Evolutionary conservation across 2,113 vertebrate genomes (phyloP).

Genomic region (Peromyscus leucopus): DNA sequence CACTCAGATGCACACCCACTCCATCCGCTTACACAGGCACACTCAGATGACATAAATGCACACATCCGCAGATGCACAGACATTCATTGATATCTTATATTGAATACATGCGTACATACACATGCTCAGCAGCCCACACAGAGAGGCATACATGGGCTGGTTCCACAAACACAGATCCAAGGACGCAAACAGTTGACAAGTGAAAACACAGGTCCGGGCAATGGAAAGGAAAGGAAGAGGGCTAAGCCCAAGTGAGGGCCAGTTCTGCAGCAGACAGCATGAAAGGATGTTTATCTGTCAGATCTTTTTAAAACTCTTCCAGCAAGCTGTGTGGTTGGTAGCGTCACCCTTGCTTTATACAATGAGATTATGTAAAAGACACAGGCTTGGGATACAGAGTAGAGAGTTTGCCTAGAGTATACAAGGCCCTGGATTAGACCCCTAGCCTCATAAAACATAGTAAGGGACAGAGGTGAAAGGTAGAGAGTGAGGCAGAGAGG

Average conservation of each 20-base stretch:
- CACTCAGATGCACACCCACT: not conserved
- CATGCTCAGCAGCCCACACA: not conserved
- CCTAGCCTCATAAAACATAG: not conserved
- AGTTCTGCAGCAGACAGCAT: not conserved
- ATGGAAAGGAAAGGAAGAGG: not conserved
- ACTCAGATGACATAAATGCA: not conserved
- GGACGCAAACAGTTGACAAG: conserved; percentile 12
- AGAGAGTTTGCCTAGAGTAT: not conserved
- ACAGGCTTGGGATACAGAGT: not conserved
- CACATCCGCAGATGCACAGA: not conserved
- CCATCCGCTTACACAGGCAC: not conserved
- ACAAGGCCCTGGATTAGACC: not conserved
- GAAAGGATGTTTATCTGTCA: conserved; percentile 47
- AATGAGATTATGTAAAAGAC: not conserved
- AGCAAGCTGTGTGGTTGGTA: not conserved
- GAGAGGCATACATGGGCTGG: not conserved
- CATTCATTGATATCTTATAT: not conserved
- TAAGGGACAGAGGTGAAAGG: not conserved
- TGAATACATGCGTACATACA: not conserved
- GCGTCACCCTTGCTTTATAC: not conserved
- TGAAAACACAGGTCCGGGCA: conserved; percentile 10
- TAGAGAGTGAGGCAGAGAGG: not conserved
- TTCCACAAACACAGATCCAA: not conserved
- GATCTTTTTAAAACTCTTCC: conserved; percentile 57
- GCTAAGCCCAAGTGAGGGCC: not conserved